Percentiles rank a stretch among this genome's conserved stretches.
These are phyloP conservation scores for Dicycla oo DNA, from an alignment of 2,888 invertebrate species.

Conservation along the genomic window DNA sequence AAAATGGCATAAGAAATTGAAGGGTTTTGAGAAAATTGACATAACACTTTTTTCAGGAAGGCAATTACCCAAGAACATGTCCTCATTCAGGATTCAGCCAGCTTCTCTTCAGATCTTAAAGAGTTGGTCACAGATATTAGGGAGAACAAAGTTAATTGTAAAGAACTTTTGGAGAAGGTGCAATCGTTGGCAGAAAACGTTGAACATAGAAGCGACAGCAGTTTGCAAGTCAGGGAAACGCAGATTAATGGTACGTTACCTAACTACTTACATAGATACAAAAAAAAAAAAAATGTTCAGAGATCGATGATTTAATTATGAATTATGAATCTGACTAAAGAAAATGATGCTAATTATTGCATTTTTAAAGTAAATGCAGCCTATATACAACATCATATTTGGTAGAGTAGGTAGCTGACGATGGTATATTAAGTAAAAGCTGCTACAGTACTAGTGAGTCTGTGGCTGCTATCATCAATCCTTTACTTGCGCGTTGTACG, in stretches of 20 bases:
- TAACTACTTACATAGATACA: background rate
- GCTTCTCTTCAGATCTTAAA: constrained; percentile 88
- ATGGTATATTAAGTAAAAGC: background rate
- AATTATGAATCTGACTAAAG: no score
- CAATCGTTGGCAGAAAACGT: constrained; percentile 83
- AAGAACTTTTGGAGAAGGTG: constrained; percentile 86
- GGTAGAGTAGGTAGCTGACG: no score
- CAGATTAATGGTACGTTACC: constrained; percentile 87
- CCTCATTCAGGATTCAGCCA: constrained; percentile 86
- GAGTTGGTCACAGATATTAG: constrained; percentile 85
- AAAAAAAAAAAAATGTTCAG: no score
- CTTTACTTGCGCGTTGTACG: background rate
- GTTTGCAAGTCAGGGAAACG: constrained; percentile 88
- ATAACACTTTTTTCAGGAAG: constrained; percentile 76
- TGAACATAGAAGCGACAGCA: constrained; percentile 85
- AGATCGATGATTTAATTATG: no score
- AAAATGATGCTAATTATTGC: no score
- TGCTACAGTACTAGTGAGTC: no score
- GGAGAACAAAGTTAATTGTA: constrained; percentile 85
- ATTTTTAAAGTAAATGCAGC: no score
- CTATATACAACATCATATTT: background rate
- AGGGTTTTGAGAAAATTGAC: background rate
- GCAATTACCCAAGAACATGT: constrained; percentile 88
- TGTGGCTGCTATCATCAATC: background rate
- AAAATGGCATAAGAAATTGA: background rate